Conservation (phyloP, 2,888 invertebrate species). For the Drosophila maculinotata region DNA sequence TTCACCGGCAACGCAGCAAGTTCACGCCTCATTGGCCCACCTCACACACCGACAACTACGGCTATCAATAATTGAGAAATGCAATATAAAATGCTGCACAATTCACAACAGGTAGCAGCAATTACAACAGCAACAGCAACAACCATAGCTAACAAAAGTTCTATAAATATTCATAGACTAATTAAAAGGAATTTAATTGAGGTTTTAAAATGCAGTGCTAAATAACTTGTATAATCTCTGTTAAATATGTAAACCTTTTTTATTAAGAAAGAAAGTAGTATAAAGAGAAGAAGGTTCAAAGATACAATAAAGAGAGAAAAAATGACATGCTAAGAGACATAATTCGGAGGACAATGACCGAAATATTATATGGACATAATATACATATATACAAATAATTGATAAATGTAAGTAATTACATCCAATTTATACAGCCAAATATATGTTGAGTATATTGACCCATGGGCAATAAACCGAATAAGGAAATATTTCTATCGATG, state of each 20-base stretch:
- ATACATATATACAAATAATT: too few species aligned
- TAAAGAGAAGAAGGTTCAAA: too few species aligned
- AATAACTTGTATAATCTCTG: slow-evolving; percentile 3
- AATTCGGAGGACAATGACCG: too few species aligned
- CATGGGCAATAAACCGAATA: too few species aligned
- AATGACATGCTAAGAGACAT: too few species aligned
- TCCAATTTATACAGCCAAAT: too few species aligned
- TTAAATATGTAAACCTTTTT: slow-evolving; percentile 23
- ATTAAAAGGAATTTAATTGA: slow-evolving; percentile 29
- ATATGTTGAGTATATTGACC: too few species aligned
- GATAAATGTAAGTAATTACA: too few species aligned
- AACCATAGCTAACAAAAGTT: background rate
- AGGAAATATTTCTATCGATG: too few species aligned
- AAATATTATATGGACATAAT: too few species aligned
- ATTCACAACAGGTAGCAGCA: slow-evolving; percentile 28
- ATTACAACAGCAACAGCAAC: slow-evolving; percentile 18
- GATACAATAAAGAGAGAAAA: too few species aligned
- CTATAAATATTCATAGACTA: slow-evolving; percentile 36
- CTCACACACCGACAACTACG: background rate
- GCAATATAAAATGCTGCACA: slow-evolving; percentile 22
- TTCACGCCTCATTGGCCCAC: slow-evolving; percentile 3
- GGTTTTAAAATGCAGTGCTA: slow-evolving; percentile 12
- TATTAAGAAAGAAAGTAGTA: too few species aligned
- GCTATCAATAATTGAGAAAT: slow-evolving; percentile 48
- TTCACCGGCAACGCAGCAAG: slow-evolving; percentile 58